Conservation (phyloP, 2,113 vertebrate genomes). For the Vimba vimba region DNA sequence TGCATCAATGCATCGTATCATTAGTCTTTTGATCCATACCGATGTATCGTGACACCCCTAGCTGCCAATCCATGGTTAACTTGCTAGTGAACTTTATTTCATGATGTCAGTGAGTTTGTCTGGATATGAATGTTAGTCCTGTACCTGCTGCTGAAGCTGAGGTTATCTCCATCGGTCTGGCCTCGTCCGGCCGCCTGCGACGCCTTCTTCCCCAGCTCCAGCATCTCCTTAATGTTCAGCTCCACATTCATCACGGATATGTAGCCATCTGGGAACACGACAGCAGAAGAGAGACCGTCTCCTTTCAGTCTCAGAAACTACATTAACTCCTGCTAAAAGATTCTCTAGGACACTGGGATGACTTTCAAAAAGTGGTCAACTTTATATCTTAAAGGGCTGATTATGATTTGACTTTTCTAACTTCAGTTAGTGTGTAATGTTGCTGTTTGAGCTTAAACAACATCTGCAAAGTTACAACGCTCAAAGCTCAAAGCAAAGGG, state of each 20-base stretch:
- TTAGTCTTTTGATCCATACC: no score
- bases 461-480: no score
- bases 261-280: constrained; percentile 72
- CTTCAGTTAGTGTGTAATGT: no score
- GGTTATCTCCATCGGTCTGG: constrained; percentile 69
- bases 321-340: background rate
- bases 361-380: background rate
- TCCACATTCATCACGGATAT: constrained; percentile 73
- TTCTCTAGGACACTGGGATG: background rate
- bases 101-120: background rate
- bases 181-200: constrained; percentile 56
- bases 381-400: background rate
- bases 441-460: no score
- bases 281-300: background rate
- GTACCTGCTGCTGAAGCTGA: constrained; percentile 76
- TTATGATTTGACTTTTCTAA: no score
- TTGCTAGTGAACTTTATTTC: background rate
- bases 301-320: background rate
- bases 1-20: no score
- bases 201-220: constrained; percentile 66
- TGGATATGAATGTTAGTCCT: background rate
- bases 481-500: no score
- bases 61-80: background rate
- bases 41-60: no score
- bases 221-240: constrained; percentile 73